A percentile compares a stretch with the other conserved stretches of the same genome.
phyloP scores from a whole-genome alignment of 2,113 vertebrate species.

The Chunga burmeisteri region DNA sequence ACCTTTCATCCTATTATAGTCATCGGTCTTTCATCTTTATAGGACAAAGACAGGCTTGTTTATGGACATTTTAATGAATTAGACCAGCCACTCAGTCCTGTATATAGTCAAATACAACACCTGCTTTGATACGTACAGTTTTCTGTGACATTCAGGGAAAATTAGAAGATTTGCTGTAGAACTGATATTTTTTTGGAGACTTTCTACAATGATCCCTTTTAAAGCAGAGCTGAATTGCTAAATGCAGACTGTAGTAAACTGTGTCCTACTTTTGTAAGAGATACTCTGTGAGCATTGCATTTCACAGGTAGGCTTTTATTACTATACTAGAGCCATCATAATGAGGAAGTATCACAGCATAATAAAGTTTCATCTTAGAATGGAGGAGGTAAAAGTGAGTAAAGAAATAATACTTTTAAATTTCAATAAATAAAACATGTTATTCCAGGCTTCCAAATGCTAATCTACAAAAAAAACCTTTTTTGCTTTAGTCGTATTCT shows the following conservation, averaged over 20 bases:
- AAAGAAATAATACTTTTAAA: not conserved
- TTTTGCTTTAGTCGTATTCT: not conserved
- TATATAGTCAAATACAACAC: slow-evolving; percentile 49
- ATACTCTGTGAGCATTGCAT: slow-evolving; percentile 27
- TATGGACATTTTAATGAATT: slow-evolving; percentile 66
- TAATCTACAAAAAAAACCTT: not conserved
- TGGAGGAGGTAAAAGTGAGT: not conserved
- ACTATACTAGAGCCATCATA: slow-evolving; percentile 17
- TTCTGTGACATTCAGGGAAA: slow-evolving; percentile 58
- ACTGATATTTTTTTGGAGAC: slow-evolving; percentile 14
- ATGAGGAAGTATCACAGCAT: slow-evolving; percentile 45
- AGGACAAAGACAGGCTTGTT: slow-evolving; percentile 79
- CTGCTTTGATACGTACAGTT: slow-evolving; percentile 62
- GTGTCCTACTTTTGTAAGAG: slow-evolving; percentile 56
- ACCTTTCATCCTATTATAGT: slow-evolving; percentile 76
- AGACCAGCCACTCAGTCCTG: slow-evolving; percentile 43
- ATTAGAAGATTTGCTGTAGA: slow-evolving; percentile 63
- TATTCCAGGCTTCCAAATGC: not conserved
- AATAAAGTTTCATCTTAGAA: not conserved
- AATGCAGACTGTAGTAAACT: slow-evolving; percentile 46
- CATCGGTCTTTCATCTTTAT: slow-evolving; percentile 72
- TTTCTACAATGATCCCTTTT: slow-evolving; percentile 49
- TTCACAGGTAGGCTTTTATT: slow-evolving; percentile 65
- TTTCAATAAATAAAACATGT: not conserved
- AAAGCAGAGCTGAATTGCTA: slow-evolving; percentile 41